Percentiles rank a stretch among this genome's conserved stretches.
phyloP scores from a whole-genome alignment of 2,888 invertebrate species.

The Microplitis manilae region DNA sequence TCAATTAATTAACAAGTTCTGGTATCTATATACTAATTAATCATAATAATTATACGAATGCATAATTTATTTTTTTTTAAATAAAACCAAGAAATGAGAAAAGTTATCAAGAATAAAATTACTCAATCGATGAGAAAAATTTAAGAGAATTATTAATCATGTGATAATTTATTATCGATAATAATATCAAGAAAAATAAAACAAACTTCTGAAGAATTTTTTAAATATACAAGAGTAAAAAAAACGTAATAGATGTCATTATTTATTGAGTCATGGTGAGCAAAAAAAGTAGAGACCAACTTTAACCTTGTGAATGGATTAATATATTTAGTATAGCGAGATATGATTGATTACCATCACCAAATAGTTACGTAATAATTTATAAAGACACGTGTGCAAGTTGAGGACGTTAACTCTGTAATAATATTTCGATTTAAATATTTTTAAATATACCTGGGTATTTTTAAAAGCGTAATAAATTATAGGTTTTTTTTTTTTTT shows the following conservation, averaged over 20 bases:
- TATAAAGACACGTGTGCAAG: background rate
- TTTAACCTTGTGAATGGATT: background rate
- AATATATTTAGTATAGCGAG: background rate
- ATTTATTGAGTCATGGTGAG: background rate
- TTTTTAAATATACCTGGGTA: background rate
- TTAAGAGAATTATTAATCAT: background rate
- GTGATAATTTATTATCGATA: background rate
- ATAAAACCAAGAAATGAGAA: too few relatives aligned
- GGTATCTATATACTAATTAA: background rate
- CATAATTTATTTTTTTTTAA: too few relatives aligned
- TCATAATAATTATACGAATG: background rate
- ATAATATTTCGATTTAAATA: background rate
- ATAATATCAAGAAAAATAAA: background rate
- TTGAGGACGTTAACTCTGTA: background rate
- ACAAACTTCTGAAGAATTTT: background rate
- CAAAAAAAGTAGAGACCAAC: background rate
- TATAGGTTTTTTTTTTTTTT: background rate
- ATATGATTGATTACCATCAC: background rate
- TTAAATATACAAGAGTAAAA: background rate
- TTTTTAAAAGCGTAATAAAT: background rate
- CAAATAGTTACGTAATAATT: background rate
- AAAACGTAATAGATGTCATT: background rate
- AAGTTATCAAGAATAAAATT: background rate
- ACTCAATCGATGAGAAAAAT: background rate
- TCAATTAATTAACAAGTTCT: background rate